These are phyloP conservation scores for Pangasius macronema DNA, from an alignment of 2,797 vertebrate genomes.

Conservation along the genomic window DNA sequence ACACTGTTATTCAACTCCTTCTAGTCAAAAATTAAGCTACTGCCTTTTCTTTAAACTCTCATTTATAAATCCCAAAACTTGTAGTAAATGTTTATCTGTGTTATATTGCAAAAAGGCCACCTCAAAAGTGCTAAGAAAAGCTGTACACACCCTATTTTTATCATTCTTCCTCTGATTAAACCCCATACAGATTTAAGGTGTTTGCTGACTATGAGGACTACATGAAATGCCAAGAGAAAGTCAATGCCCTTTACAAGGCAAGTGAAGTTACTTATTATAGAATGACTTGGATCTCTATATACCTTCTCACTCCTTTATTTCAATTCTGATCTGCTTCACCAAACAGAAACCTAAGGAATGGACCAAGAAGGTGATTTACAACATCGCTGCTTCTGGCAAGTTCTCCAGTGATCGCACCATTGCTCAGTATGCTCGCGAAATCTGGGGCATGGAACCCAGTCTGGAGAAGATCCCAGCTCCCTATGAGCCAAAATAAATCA, in stretches of 20 bases:
- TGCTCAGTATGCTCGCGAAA: constrained; percentile 86
- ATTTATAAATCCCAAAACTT: background rate
- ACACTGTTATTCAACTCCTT: background rate
- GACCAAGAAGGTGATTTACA: constrained; percentile 89
- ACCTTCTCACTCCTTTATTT: background rate
- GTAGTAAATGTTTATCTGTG: background rate
- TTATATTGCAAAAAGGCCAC: background rate
- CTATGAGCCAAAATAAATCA: constrained; percentile 68
- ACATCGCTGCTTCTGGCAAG: constrained; percentile 89
- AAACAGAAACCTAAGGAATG: constrained; percentile 87
- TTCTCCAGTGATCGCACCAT: constrained; percentile 95
- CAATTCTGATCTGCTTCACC: constrained; percentile 10
- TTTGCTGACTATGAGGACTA: constrained; percentile 94
- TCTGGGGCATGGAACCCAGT: constrained; percentile 88
- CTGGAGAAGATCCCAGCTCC: constrained; percentile 81
- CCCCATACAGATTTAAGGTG: constrained; percentile 83
- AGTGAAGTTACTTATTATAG: constrained; percentile 4
- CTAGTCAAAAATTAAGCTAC: constrained; percentile 3
- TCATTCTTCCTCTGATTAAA: constrained; percentile 8
- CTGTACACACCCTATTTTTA: background rate
- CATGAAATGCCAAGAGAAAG: constrained; percentile 87
- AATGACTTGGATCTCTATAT: background rate
- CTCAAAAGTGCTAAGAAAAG: background rate
- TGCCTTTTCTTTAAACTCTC: background rate
- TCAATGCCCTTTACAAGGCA: constrained; percentile 88